A percentile compares a stretch with the other conserved stretches of the same genome.
phyloP scores from a whole-genome alignment of 2,797 vertebrate genomes.

The Chloroceryle inda region DNA sequence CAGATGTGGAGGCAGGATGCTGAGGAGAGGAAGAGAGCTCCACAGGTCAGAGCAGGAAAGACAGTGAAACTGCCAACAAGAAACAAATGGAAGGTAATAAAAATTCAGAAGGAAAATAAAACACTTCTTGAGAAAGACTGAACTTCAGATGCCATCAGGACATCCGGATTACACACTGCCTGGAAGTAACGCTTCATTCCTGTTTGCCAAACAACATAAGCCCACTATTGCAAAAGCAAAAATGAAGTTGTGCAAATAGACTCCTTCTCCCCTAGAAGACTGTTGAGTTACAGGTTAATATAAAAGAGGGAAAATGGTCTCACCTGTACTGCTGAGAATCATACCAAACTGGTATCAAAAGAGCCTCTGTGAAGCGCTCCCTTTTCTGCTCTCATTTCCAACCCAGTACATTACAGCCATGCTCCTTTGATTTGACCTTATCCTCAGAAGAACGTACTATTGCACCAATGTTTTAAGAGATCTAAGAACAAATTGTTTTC shows the following conservation, averaged over 20 bases:
- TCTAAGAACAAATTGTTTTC: slow-evolving; percentile 17
- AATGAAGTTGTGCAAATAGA: background rate
- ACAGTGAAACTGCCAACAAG: background rate
- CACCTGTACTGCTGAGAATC: background rate
- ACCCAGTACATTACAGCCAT: background rate
- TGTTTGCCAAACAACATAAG: slow-evolving; percentile 5
- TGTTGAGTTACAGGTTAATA: background rate
- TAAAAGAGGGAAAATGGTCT: background rate
- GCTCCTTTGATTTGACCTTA: slow-evolving; percentile 17
- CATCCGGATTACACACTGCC: background rate
- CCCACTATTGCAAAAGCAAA: background rate
- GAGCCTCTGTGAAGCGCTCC: background rate
- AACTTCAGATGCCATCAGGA: background rate
- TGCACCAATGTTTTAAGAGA: background rate
- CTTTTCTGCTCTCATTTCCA: background rate
- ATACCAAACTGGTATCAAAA: background rate
- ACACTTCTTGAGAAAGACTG: background rate
- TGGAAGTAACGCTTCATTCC: background rate
- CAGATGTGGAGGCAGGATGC: background rate
- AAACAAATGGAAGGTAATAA: background rate
- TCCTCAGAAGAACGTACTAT: background rate
- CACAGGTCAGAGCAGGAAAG: background rate
- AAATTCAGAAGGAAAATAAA: background rate
- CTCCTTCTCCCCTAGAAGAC: background rate
- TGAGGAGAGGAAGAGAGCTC: background rate